Percentiles rank a stretch among this genome's conserved stretches.
These are phyloP conservation scores for Calypte anna DNA, from an alignment of 2,113 vertebrate species.

Conservation along the genomic window DNA sequence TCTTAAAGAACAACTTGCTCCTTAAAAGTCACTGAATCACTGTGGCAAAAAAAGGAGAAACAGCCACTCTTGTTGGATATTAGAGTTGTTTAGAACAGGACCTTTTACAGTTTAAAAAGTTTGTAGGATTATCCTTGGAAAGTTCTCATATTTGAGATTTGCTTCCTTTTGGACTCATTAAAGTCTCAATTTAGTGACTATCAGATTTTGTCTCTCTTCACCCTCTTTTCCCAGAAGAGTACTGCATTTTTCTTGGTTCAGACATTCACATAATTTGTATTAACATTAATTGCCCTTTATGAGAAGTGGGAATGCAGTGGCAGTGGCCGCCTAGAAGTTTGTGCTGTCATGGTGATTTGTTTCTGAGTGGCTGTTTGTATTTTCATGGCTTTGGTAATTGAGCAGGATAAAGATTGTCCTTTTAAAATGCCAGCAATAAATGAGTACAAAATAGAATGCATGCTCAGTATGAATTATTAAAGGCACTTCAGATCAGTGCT, in stretches of 20 bases:
- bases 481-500: neutral
- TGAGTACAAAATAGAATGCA: neutral
- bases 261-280: neutral
- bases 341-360: neutral
- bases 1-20: neutral
- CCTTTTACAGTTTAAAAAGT: neutral
- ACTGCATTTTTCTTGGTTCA: neutral
- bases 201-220: neutral
- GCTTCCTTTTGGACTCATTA: neutral
- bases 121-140: neutral
- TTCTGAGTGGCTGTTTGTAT: neutral
- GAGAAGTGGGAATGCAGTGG: neutral
- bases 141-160: neutral
- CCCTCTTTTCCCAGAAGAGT: neutral
- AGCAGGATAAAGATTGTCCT: neutral
- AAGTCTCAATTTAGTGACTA: neutral
- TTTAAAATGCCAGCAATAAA: neutral
- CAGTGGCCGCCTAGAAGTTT: neutral
- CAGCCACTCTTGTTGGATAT: neutral
- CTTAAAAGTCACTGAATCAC: neutral
- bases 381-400: neutral
- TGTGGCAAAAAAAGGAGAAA: neutral
- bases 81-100: neutral
- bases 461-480: neutral
- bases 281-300: neutral